Base-by-base conservation (phyloP, 2,888 invertebrate genomes). In the Drosophila pseudotakahashii region DNA sequence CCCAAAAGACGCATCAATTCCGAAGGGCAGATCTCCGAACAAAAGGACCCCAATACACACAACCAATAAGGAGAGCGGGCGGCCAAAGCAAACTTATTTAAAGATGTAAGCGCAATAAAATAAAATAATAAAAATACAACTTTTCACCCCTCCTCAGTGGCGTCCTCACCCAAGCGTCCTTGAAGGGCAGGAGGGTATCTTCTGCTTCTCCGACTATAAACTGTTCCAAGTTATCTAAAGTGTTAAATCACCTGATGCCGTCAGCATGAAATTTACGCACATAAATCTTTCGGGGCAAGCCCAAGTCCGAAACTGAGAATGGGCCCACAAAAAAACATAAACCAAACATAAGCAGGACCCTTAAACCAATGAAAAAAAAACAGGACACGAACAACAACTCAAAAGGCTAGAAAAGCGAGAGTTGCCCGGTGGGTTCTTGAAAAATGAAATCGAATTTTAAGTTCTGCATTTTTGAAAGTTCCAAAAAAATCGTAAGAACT, bases 181-280 rank as follows among this genome's bases (percentile, higher is more conserved):
- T 30, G 47, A 34, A 42, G 37, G 39, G 39, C 45, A 51, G 14
- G 9, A 4, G 41, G 41, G 45, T 41, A 57, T 41, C 58, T 19
- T 26, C 57, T 10, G 7, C 34, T 19, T 32, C 58, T 57, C 67
- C 57, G 80, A 83, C 89, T 86, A 86, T 89, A 82, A 86, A 89
- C 83, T 88, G 81, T 78, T 86, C 64, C 78, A 70, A 84, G 83
- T 84, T 89, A 90, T 90, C 89, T 89, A 86, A 90, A 90, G 91
- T 90, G 91, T 90, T 90, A 90, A 90, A 90, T 90, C 90, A 90
- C 90, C 90, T 90, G 90, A 90, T 90, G 89, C 89, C 91, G 88
- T 90, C 90, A 90, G 90, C 90, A 89, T 90, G 91, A 90, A 90
- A 89, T 83, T 88, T 89, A 81, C 82, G 83, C 83, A 84, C 89